Conservation (phyloP, 2,797 vertebrate genomes). For the Melanotaenia nigrans region DNA sequence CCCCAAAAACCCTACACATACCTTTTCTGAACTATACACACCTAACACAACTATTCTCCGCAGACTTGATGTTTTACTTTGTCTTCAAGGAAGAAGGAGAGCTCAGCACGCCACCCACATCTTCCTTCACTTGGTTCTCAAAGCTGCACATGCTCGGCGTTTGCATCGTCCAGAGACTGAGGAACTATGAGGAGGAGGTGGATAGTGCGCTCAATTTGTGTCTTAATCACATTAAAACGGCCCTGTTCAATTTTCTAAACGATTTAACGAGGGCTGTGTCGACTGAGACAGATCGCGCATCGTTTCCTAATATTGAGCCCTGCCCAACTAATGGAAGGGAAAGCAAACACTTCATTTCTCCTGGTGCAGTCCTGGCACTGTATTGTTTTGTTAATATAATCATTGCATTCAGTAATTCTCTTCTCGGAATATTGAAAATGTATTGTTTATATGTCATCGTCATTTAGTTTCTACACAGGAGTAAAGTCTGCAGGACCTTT, state of each 20-base stretch:
- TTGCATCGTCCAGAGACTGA: constrained; percentile 40
- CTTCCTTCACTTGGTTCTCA: constrained; percentile 20
- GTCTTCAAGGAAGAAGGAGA: constrained; percentile 29
- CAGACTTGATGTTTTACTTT: constrained; percentile 8
- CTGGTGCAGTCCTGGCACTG: constrained; percentile 19
- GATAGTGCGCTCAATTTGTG: constrained; percentile 48
- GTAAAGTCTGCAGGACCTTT: background rate
- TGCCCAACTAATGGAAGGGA: constrained; percentile 47
- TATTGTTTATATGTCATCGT: constrained; percentile 13
- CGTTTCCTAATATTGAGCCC: constrained; percentile 47
- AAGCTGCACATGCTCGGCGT: constrained; percentile 47
- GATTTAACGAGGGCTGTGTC: constrained; percentile 53
- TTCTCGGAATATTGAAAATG: constrained; percentile 7
- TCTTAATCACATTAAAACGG: constrained; percentile 68
- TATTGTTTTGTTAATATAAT: constrained; percentile 35
- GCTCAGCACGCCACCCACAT: constrained; percentile 12
- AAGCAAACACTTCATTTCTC: constrained; percentile 41
- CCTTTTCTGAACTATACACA: constrained; percentile 13
- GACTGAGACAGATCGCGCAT: constrained; percentile 52
- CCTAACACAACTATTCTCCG: background rate
- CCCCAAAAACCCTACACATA: constrained; percentile 19
- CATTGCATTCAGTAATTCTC: constrained; percentile 16
- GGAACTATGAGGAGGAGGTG: constrained; percentile 45
- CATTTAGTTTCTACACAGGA: background rate
- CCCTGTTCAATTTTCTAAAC: constrained; percentile 63